A percentile compares a stretch with the other conserved stretches of the same genome.
These are phyloP conservation scores for Toxotes lorentzi DNA, from an alignment of 2,797 vertebrate genomes.

Conservation along the genomic window DNA sequence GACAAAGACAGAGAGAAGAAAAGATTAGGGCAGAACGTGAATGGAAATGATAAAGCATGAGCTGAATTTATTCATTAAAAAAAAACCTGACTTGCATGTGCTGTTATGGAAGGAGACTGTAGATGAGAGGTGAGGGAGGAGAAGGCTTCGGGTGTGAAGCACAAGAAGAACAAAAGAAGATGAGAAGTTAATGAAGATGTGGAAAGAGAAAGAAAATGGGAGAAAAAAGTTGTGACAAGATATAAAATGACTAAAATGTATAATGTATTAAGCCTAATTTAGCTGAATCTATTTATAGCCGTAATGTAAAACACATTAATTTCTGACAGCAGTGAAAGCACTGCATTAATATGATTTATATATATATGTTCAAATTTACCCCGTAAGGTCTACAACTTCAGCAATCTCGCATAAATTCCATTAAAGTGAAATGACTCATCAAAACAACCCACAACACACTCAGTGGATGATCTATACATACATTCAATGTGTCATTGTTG, in stretches of 20 bases:
- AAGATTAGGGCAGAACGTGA: conserved; percentile 48
- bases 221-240: conserved; percentile 41
- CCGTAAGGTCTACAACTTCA: neutral
- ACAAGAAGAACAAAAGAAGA: conserved; percentile 18
- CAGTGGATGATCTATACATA: neutral
- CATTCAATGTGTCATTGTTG: neutral
- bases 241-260: conserved; percentile 54
- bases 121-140: neutral
- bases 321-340: neutral
- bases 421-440: conserved; percentile 6
- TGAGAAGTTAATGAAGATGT: conserved; percentile 3
- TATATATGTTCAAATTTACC: neutral
- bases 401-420: neutral
- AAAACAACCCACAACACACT: conserved; percentile 2
- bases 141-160: conserved; percentile 6
- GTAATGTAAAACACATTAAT: conserved; percentile 39
- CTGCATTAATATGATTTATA: conserved; percentile 12
- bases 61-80: conserved; percentile 62
- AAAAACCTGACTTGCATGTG: conserved; percentile 33
- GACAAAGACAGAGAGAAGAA: conserved; percentile 53
- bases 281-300: conserved; percentile 51
- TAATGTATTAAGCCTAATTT: conserved; percentile 59
- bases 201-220: neutral
- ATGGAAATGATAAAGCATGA: conserved; percentile 47
- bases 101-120: neutral